A percentile compares a stretch with the other conserved stretches of the same genome.
Evolutionary conservation across 2,797 vertebrate species (phyloP).

Genomic region (Nothura maculosa): DNA sequence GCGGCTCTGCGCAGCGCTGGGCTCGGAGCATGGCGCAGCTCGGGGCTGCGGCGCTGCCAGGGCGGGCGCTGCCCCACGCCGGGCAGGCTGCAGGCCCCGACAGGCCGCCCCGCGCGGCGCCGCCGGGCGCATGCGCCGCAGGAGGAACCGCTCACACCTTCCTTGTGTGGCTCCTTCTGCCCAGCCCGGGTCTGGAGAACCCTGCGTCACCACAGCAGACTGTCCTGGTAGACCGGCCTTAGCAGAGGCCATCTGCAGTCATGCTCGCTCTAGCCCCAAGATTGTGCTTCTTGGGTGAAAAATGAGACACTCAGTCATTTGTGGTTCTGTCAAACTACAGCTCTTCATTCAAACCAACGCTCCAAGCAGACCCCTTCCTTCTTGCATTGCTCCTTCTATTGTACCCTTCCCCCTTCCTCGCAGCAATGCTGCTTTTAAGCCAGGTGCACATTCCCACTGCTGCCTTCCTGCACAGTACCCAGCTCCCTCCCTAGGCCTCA

Average conservation of each 20-base stretch:
- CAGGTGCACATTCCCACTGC: neutral
- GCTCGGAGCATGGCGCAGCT: neutral
- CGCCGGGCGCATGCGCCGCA: no score
- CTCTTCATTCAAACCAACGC: rapidly evolving
- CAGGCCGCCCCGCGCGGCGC: conserved; percentile 20
- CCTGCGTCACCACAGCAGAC: neutral
- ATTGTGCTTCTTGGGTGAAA: neutral
- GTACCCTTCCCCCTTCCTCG: neutral
- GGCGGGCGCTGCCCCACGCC: neutral
- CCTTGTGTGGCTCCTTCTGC: neutral
- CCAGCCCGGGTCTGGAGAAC: neutral
- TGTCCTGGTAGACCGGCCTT: neutral
- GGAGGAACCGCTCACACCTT: neutral
- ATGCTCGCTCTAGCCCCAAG: neutral
- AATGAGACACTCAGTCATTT: rapidly evolving
- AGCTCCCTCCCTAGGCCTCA: neutral
- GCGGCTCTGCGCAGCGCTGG: neutral
- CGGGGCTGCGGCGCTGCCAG: neutral
- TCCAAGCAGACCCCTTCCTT: neutral
- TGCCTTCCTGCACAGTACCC: rapidly evolving
- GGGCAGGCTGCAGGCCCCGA: conserved; percentile 65
- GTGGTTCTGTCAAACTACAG: neutral
- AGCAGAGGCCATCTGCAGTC: neutral
- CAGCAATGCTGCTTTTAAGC: neutral
- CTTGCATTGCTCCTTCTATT: rapidly evolving